These are phyloP conservation scores for Crossocerus cetratus DNA, from an alignment of 2,888 invertebrate genomes.

Conservation along the genomic window DNA sequence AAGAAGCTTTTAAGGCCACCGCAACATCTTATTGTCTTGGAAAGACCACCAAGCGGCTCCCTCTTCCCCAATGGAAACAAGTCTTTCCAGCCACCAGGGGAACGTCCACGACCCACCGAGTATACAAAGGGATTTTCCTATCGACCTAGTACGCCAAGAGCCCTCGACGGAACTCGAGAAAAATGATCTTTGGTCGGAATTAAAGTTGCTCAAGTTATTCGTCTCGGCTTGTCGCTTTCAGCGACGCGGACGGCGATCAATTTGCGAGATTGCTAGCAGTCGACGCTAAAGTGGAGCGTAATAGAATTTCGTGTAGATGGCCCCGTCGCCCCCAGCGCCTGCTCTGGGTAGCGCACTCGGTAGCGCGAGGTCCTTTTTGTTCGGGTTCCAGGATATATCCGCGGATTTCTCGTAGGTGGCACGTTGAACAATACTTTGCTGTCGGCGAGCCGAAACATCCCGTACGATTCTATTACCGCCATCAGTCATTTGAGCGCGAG, in stretches of 20 bases:
- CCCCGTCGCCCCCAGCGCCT: too few species aligned
- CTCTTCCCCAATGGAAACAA: constrained; percentile 1
- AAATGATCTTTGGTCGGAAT: constrained; percentile 4
- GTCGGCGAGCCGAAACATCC: constrained; percentile 47
- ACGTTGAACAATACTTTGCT: constrained; percentile 41
- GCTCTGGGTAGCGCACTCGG: not conserved
- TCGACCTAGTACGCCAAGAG: not conserved
- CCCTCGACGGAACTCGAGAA: not conserved
- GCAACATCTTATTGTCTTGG: constrained; percentile 59
- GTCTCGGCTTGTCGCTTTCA: constrained; percentile 2
- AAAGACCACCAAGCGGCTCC: constrained; percentile 36
- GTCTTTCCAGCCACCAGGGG: too few species aligned
- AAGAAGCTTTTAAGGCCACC: constrained; percentile 68
- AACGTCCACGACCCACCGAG: too few species aligned
- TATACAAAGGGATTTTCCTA: not conserved
- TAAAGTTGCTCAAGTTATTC: constrained; percentile 9
- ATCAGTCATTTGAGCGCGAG: constrained; percentile 48
- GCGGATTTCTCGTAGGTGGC: constrained; percentile 38
- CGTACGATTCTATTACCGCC: constrained; percentile 39
- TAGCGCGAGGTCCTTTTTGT: not conserved
- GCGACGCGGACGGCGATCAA: not conserved
- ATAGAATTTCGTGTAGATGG: constrained; percentile 13
- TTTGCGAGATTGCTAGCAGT: constrained; percentile 1
- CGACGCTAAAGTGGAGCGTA: not conserved
- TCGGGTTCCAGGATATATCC: not conserved